Conservation (phyloP, 2,797 vertebrate genomes). For the Falco peregrinus region DNA sequence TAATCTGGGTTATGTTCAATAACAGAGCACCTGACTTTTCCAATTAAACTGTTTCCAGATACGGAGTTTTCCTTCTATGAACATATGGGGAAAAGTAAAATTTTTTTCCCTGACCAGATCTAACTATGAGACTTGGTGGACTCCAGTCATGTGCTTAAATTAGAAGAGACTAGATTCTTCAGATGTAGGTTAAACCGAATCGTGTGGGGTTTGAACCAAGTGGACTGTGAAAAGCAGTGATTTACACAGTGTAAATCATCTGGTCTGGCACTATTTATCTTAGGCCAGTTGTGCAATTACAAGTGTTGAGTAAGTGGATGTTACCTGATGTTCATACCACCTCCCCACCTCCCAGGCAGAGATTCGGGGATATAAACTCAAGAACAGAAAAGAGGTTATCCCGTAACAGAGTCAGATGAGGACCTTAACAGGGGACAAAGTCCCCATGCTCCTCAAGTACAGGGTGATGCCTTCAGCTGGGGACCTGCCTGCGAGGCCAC, state of each 20-base stretch:
- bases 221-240: not conserved
- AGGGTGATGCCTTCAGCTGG: not conserved
- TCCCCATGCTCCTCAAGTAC: not conserved
- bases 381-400: not conserved
- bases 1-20: not conserved
- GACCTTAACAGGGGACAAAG: not conserved
- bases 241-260: not conserved
- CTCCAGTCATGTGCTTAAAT: not conserved
- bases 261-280: not conserved
- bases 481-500: accelerated
- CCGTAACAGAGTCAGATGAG: not conserved
- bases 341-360: not conserved
- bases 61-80: not conserved
- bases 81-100: not conserved
- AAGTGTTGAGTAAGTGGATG: not conserved
- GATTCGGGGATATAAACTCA: not conserved
- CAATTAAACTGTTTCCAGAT: not conserved
- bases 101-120: not conserved
- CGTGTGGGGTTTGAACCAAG: not conserved
- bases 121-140: not conserved
- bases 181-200: not conserved
- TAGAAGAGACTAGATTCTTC: not conserved
- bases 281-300: not conserved
- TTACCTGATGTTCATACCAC: not conserved
- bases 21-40: not conserved